phyloP scores from a whole-genome alignment of 1,140 invertebrate species.

The Brachionus paranguensis region DNA sequence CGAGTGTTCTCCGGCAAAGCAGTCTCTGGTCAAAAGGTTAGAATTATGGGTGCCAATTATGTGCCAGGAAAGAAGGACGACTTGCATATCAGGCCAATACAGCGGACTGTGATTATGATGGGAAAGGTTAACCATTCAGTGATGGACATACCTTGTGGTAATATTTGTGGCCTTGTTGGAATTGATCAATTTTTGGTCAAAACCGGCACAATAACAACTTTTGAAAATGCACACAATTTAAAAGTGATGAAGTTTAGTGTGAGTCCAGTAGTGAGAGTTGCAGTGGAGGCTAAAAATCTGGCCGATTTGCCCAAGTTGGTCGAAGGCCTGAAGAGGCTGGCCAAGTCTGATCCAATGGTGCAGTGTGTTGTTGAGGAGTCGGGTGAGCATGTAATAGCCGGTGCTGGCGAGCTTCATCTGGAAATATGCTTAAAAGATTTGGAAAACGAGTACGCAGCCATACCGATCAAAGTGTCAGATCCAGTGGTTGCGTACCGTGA shows the following conservation, averaged over 20 bases:
- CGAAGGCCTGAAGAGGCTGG: conserved; percentile 90
- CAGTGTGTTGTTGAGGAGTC: conserved; percentile 46
- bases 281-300: conserved; percentile 97
- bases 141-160: conserved; percentile 96
- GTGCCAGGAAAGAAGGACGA: conserved; percentile 87
- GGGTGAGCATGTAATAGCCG: conserved; percentile 20
- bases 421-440: conserved; percentile 42
- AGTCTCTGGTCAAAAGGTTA: conserved; percentile 79
- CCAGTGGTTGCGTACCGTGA: conserved; percentile 22
- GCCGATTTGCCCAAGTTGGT: conserved; percentile 97
- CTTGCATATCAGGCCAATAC: neutral
- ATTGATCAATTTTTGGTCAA: conserved; percentile 99
- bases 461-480: conserved; percentile 18
- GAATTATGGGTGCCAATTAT: conserved; percentile 83
- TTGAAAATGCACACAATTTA: conserved; percentile 99
- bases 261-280: conserved; percentile 97
- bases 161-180: conserved; percentile 98
- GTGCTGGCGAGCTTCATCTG: conserved; percentile 61
- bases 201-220: conserved; percentile 97
- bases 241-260: conserved; percentile 81
- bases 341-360: conserved; percentile 99
- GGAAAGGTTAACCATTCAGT: conserved; percentile 98
- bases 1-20: conserved; percentile 95
- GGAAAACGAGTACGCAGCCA: conserved; percentile 28
- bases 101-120: conserved; percentile 98